Base-by-base conservation (phyloP, 2,113 vertebrate species). In the Neomonachus schauinslandi region DNA sequence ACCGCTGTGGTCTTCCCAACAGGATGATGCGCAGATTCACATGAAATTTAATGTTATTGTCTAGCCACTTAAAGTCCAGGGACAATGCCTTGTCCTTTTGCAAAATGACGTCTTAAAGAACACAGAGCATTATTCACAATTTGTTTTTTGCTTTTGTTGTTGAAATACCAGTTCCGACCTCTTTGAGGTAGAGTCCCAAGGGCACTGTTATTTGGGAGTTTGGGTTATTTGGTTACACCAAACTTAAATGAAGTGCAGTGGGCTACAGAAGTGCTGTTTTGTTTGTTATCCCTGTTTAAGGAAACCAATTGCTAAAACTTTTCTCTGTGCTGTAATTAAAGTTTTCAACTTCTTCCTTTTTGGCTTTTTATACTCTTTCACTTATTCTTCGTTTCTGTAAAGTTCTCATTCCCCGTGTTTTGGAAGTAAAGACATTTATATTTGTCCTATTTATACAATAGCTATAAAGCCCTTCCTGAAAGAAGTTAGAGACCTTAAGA, bases 261-360 rank as follows among this genome's bases (percentile, higher is more conserved):
- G 63, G 33, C 89, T 94, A 84, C 92, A 57, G 92, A 86, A 65
- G 65, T 74, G 79, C 55, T 94, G 85, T 46, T 79, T 26, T 94
- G 94, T 97, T 96, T 96, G 95, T 92, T 92, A 93, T 80, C 96
- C 97, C 77, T 83, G 12, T 94, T 91, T 93, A 89, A 96, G 91
- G 87, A 98, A 95, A 96, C 90, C 95, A 85, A 93, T 89, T 94
- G 97, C 88, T 95, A 94, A 98, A 99, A 99, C 98, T 99, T 99
- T 98, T 96, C 91, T 95, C 86, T 71, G 92, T 89, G 22, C 94
- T 76, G 79, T 95, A 89, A 98, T 97, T 97, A 97, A 93, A 98
- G 98, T 97, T 97, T 99, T 95, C 97, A 98, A 98, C 97, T 98
- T 98, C 86, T 98, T 98, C 97, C 79, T 91, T 94, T 98, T 98